Evolutionary conservation across 2,113 vertebrate species (phyloP).

Genomic region (Gopherus evgoodei): DNA sequence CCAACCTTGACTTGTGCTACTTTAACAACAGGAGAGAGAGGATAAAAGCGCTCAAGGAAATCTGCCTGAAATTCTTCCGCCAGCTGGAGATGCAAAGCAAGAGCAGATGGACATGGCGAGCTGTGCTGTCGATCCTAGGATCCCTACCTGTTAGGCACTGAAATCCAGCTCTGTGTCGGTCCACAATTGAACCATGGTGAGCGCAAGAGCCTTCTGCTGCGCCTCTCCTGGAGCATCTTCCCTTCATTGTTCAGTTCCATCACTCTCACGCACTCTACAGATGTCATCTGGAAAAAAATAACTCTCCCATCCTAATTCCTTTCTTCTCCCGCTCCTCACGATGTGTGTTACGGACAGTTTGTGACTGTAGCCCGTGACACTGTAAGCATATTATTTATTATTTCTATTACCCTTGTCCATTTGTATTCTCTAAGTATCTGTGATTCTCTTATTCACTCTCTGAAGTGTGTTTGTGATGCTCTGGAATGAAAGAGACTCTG

Average conservation of each 20-base stretch:
- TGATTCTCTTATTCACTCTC: constrained; percentile 67
- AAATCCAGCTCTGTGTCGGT: neutral
- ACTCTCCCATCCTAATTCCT: neutral
- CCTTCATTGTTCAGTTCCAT: neutral
- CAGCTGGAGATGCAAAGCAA: neutral
- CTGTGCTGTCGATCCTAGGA: neutral
- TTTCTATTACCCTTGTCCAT: constrained; percentile 54
- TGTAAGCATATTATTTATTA: constrained; percentile 69
- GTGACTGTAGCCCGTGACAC: too few species aligned
- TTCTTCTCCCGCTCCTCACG: neutral
- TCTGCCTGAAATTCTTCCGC: neutral
- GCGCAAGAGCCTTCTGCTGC: neutral
- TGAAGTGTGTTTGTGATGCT: constrained; percentile 45
- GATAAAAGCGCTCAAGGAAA: neutral
- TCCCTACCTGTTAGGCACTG: neutral
- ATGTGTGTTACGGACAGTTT: neutral
- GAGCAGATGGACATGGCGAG: neutral
- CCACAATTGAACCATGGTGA: neutral
- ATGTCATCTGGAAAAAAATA: neutral
- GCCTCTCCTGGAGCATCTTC: neutral
- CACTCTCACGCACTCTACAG: neutral
- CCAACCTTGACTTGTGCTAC: neutral
- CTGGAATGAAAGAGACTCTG: constrained; percentile 41
- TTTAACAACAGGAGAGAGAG: neutral
- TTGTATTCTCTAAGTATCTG: constrained; percentile 43